Percentiles rank a stretch among this genome's conserved stretches.
Evolutionary conservation across 1,140 invertebrate genomes (phyloP).

Genomic region (Tetragnatha versicolor): DNA sequence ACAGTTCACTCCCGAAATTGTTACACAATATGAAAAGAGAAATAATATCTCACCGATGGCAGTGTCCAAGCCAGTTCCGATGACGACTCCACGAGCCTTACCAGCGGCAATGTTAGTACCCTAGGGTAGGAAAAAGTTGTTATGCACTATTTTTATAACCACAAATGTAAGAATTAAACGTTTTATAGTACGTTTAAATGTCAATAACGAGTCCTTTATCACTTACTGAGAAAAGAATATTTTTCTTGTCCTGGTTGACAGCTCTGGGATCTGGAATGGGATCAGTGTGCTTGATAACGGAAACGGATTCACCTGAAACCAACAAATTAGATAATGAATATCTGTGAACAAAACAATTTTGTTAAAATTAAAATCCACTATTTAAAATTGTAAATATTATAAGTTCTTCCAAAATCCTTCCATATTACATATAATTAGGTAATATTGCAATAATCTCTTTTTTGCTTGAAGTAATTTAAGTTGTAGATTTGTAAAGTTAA

Average conservation of each 20-base stretch:
- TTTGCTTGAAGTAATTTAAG: too few relatives aligned
- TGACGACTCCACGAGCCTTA: slow-evolving; percentile 97
- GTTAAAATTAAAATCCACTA: too few relatives aligned
- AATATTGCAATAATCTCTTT: too few relatives aligned
- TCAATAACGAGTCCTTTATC: background rate
- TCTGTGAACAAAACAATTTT: too few relatives aligned
- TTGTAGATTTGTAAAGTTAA: too few relatives aligned
- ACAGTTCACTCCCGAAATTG: background rate
- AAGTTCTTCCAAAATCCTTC: too few relatives aligned
- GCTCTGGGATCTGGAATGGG: slow-evolving; percentile 94
- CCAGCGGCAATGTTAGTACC: slow-evolving; percentile 99
- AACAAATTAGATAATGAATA: too few relatives aligned
- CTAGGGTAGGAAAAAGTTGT: slow-evolving; percentile 66
- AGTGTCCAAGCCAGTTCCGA: slow-evolving; percentile 97
- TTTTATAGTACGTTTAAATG: background rate
- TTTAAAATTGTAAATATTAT: too few relatives aligned
- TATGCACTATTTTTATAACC: background rate
- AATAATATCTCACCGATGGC: slow-evolving; percentile 81
- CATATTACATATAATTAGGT: too few relatives aligned
- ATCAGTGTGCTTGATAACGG: slow-evolving; percentile 99
- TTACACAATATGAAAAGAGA: background rate
- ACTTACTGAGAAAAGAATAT: slow-evolving; percentile 81
- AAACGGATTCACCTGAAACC: slow-evolving; percentile 86
- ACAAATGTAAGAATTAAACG: background rate
- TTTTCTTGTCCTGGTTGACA: slow-evolving; percentile 99